Percentiles rank a stretch among this genome's conserved stretches.
phyloP scores from a whole-genome alignment of 2,797 vertebrate genomes.

The Taenioides sp. region DNA sequence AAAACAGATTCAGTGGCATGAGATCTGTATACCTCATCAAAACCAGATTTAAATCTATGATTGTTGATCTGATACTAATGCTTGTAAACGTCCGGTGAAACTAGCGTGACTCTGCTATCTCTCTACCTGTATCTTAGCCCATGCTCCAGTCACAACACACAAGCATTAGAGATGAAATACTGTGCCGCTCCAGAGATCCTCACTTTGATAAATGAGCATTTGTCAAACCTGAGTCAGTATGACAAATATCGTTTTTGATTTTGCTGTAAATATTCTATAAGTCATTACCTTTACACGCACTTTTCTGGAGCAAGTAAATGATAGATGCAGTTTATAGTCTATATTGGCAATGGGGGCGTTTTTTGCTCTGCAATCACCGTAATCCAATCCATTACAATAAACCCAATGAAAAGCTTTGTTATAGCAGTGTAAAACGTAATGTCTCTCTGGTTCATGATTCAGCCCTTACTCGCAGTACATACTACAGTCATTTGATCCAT shows the following conservation, averaged over 20 bases:
- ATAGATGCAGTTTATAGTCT: neutral
- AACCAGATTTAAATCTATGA: neutral
- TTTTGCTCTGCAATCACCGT: neutral
- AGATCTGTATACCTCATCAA: neutral
- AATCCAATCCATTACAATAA: slow-evolving; percentile 13
- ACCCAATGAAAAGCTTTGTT: neutral
- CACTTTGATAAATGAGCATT: neutral
- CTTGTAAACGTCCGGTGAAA: slow-evolving; percentile 3
- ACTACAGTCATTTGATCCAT: slow-evolving; percentile 28
- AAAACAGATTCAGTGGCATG: neutral
- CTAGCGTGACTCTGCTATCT: neutral
- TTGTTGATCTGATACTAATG: slow-evolving; percentile 5
- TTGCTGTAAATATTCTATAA: neutral
- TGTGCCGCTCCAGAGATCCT: slow-evolving; percentile 8
- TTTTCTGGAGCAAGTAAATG: neutral
- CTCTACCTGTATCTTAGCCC: neutral
- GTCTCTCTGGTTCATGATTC: slow-evolving; percentile 4
- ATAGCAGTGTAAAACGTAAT: neutral
- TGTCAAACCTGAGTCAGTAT: neutral
- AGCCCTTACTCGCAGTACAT: slow-evolving; percentile 1
- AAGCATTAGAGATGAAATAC: slow-evolving; percentile 10
- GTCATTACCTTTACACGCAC: neutral
- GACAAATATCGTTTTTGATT: neutral
- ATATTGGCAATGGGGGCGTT: neutral
- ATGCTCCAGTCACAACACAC: slow-evolving; percentile 12